A percentile compares a stretch with the other conserved stretches of the same genome.
These are phyloP conservation scores for Boulengeromyrus knoepffleri DNA, from an alignment of 2,113 vertebrate species.

Conservation along the genomic window DNA sequence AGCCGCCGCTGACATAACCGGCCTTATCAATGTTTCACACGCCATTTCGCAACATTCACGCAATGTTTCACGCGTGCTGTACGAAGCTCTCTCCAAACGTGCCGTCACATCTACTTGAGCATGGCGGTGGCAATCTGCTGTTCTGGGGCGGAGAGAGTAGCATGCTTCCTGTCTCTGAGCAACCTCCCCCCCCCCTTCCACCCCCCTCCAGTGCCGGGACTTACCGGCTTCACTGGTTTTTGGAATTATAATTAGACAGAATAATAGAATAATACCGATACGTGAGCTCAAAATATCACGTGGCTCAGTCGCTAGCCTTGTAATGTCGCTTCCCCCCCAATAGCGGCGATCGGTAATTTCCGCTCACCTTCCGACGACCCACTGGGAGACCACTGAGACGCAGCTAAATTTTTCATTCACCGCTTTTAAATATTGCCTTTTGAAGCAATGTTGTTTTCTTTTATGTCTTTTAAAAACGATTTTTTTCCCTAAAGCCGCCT, in stretches of 20 bases:
- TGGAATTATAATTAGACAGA: constrained; percentile 79
- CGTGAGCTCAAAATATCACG: constrained; percentile 55
- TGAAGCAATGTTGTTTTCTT: not conserved
- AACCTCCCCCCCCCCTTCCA: not conserved
- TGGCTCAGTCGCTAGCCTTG: not conserved
- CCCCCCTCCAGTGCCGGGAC: constrained; percentile 65
- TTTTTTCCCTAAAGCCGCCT: not conserved
- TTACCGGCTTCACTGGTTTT: constrained; percentile 78
- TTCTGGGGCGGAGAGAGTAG: constrained; percentile 65
- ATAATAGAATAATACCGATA: constrained; percentile 79
- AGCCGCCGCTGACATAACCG: not conserved
- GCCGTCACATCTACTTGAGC: constrained; percentile 77
- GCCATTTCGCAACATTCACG: not conserved
- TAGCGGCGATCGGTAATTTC: not conserved
- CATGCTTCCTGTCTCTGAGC: constrained; percentile 71
- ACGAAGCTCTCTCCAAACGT: constrained; percentile 60
- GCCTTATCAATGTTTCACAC: constrained; percentile 10
- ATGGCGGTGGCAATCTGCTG: constrained; percentile 62
- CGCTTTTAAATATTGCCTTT: not conserved
- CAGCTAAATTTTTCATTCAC: not conserved
- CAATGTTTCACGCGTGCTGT: not conserved
- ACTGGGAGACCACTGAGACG: not conserved
- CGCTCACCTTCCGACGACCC: not conserved
- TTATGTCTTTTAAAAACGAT: not conserved
- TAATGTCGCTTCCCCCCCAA: not conserved